These are phyloP conservation scores for Trialeurodes vaporariorum DNA, from an alignment of 1,140 invertebrate species.

Conservation along the genomic window DNA sequence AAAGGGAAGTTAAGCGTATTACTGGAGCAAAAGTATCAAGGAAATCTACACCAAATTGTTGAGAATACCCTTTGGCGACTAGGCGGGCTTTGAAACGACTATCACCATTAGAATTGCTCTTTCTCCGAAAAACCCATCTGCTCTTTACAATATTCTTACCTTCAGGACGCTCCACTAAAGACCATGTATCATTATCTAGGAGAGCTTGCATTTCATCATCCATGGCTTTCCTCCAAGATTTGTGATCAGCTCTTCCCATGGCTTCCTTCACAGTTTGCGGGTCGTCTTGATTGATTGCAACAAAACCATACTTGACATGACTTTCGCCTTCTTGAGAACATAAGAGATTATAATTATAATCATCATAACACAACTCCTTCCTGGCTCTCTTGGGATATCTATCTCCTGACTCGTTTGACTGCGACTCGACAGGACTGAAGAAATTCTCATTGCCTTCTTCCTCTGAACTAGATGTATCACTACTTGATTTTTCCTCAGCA, in stretches of 20 bases:
- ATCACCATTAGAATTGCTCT: slow-evolving; percentile 26
- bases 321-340: no score
- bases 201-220: slow-evolving; percentile 30
- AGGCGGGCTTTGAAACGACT: slow-evolving; percentile 20
- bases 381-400: no score
- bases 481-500: no score
- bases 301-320: no score
- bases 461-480: no score
- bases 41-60: background rate
- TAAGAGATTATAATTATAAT: no score
- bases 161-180: slow-evolving; percentile 25
- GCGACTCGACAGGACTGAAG: no score
- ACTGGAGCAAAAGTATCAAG: slow-evolving; percentile 11
- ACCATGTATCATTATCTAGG: slow-evolving; percentile 32
- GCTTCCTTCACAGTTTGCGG: background rate
- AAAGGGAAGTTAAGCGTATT: background rate
- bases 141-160: slow-evolving; percentile 24
- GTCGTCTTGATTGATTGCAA: no score
- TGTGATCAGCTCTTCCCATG: background rate
- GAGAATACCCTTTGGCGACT: slow-evolving; percentile 12
- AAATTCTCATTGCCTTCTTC: no score
- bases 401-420: no score
- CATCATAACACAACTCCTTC: no score
- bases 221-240: slow-evolving; percentile 32
- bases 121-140: slow-evolving; percentile 34